Percentiles rank a stretch among this genome's conserved stretches.
phyloP scores from a whole-genome alignment of 2,888 invertebrate species.

The Amiota communis region DNA sequence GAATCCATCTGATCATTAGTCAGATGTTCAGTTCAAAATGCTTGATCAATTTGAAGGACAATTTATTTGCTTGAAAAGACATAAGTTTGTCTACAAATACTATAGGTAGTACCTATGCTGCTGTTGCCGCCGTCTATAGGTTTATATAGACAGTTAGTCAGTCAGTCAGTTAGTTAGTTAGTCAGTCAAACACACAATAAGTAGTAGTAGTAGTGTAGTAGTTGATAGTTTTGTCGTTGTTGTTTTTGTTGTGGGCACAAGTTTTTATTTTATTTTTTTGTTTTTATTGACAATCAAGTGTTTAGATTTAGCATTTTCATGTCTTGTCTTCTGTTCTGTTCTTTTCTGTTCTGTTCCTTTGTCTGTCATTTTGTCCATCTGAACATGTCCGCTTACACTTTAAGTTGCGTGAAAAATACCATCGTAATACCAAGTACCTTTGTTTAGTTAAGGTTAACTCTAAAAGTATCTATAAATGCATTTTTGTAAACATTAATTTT shows the following conservation, averaged over 20 bases:
- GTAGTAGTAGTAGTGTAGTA: background rate
- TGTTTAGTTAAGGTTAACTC: no score
- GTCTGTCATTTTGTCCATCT: background rate
- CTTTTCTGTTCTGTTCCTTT: background rate
- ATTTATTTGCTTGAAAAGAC: no score
- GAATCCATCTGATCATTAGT: no score
- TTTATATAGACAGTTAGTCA: background rate
- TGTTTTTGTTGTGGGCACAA: slow-evolving; percentile 6
- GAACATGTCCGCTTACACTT: background rate
- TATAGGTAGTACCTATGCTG: background rate
- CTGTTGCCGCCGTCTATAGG: background rate
- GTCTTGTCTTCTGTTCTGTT: slow-evolving; percentile 7
- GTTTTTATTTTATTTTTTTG: slow-evolving; percentile 5
- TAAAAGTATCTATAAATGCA: slow-evolving; percentile 22
- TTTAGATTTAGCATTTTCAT: slow-evolving; percentile 30
- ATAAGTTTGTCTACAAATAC: no score
- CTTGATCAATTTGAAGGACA: no score
- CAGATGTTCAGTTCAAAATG: no score
- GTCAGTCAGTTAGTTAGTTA: background rate
- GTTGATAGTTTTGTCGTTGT: background rate
- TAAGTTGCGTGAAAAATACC: slow-evolving; percentile 10
- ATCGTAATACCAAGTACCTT: background rate
- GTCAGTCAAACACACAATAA: background rate
- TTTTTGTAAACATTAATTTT: slow-evolving; percentile 45
- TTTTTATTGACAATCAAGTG: slow-evolving; percentile 33